Conservation (phyloP, 1,140 invertebrate species). For the Drosophila kikkawai region DNA sequence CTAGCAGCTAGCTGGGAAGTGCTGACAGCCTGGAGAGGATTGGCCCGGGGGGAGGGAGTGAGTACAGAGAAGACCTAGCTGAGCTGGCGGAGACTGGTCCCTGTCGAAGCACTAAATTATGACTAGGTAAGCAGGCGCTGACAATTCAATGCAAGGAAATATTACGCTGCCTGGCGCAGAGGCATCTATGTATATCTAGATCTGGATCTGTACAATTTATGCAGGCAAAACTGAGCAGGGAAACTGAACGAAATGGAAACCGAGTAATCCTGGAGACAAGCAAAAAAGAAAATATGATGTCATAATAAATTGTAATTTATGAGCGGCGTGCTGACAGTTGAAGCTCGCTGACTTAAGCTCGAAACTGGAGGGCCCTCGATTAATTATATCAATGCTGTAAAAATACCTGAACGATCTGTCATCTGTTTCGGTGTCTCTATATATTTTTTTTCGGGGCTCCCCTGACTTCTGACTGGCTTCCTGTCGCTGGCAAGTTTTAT, state of each 20-base stretch:
- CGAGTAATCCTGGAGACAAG: slow-evolving; percentile 59
- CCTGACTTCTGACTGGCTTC: slow-evolving; percentile 34
- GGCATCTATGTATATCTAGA: slow-evolving; percentile 48
- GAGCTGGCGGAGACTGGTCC: slow-evolving; percentile 39
- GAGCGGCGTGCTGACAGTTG: slow-evolving; percentile 51
- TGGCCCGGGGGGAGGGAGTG: slow-evolving; percentile 3
- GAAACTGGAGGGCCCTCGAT: slow-evolving; percentile 18
- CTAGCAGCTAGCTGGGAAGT: slow-evolving; percentile 58
- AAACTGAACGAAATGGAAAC: slow-evolving; percentile 41
- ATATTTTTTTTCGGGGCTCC: slow-evolving; percentile 28
- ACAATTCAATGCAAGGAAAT: slow-evolving; percentile 73
- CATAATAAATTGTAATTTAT: slow-evolving; percentile 81
- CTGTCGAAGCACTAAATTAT: slow-evolving; percentile 72
- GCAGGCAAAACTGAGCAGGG: slow-evolving; percentile 55
- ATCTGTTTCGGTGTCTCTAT: slow-evolving; percentile 45
- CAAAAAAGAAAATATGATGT: slow-evolving; percentile 63
- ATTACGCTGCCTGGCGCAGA: slow-evolving; percentile 38
- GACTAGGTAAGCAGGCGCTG: slow-evolving; percentile 70
- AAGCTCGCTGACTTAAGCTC: slow-evolving; percentile 41
- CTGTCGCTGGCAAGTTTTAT: slow-evolving; percentile 69
- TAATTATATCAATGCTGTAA: slow-evolving; percentile 57
- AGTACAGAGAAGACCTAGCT: slow-evolving; percentile 17
- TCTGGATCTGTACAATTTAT: slow-evolving; percentile 67
- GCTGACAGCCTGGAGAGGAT: slow-evolving; percentile 56
- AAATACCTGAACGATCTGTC: slow-evolving; percentile 73